Percentiles rank a stretch among this genome's conserved stretches.
Conservation (phyloP, 1,140 invertebrate genomes). For the Sitobion miscanthi region DNA sequence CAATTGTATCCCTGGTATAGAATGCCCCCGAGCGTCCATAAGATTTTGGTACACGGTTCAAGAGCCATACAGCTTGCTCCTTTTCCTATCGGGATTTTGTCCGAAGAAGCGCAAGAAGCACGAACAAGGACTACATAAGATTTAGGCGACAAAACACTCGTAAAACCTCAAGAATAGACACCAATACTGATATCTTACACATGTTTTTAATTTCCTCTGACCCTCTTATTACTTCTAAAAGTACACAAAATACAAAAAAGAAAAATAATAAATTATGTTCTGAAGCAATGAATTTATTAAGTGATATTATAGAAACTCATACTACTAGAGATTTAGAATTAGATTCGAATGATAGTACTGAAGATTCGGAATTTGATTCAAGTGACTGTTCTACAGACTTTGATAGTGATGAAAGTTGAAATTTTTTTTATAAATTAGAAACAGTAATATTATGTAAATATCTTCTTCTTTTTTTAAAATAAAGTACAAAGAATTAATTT, state of each 20-base stretch:
- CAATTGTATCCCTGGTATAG: constrained; percentile 39
- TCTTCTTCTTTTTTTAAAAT: too few relatives aligned
- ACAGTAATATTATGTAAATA: too few relatives aligned
- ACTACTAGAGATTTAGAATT: too few relatives aligned
- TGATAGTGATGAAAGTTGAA: too few relatives aligned
- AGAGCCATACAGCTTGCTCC: neutral
- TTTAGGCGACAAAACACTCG: constrained; percentile 57
- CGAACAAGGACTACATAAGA: constrained; percentile 59
- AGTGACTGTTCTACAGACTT: too few relatives aligned
- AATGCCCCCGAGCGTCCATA: constrained; percentile 58
- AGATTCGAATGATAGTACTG: too few relatives aligned
- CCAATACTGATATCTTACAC: constrained; percentile 23
- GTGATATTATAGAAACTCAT: too few relatives aligned
- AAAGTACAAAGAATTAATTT: too few relatives aligned
- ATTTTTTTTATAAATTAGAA: too few relatives aligned
- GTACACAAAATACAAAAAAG: neutral
- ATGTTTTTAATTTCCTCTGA: constrained; percentile 30
- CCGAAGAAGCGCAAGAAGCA: constrained; percentile 60
- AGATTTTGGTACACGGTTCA: constrained; percentile 61
- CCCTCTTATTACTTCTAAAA: constrained; percentile 16
- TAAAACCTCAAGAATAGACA: constrained; percentile 53
- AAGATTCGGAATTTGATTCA: too few relatives aligned
- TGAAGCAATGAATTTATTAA: neutral
- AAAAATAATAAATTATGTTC: constrained; percentile 23
- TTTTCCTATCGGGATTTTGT: constrained; percentile 59